A percentile compares a stretch with the other conserved stretches of the same genome.
These are phyloP conservation scores for Malthinus flaveolus DNA, from an alignment of 2,888 invertebrate genomes.

Conservation along the genomic window DNA sequence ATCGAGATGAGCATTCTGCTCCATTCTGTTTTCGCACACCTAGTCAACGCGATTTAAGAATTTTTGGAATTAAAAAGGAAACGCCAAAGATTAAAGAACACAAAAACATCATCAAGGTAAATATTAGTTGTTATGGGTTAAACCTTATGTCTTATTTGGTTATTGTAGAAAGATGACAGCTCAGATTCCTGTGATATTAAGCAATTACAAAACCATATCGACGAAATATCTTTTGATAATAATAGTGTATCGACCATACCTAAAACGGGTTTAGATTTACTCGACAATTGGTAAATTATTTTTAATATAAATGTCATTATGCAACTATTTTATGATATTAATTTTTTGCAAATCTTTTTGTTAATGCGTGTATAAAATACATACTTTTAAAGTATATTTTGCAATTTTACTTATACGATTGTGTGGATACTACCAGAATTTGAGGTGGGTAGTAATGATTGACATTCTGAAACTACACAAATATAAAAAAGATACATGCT, in stretches of 20 bases:
- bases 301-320: neutral
- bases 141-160: neutral
- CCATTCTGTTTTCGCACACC: slow-evolving; percentile 85
- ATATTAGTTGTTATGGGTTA: neutral
- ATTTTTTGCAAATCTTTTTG: too few species aligned
- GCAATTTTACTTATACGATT: too few species aligned
- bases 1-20: slow-evolving; percentile 81
- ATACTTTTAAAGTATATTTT: too few species aligned
- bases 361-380: too few species aligned
- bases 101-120: slow-evolving; percentile 29
- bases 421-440: too few species aligned
- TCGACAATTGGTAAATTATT: slow-evolving; percentile 64
- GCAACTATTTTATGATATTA: too few species aligned
- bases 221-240: slow-evolving; percentile 3
- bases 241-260: slow-evolving; percentile 50
- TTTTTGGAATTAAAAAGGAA: slow-evolving; percentile 12
- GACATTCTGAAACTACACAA: too few species aligned
- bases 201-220: slow-evolving; percentile 7
- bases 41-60: slow-evolving; percentile 72
- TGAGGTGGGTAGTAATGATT: too few species aligned
- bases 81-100: slow-evolving; percentile 5
- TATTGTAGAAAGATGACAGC: slow-evolving; percentile 20
- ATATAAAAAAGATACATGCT: too few species aligned
- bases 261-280: slow-evolving; percentile 65
- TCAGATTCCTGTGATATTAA: slow-evolving; percentile 25